Evolutionary conservation across 2,797 vertebrate genomes (phyloP).

Genomic region (Graptemys geographica): DNA sequence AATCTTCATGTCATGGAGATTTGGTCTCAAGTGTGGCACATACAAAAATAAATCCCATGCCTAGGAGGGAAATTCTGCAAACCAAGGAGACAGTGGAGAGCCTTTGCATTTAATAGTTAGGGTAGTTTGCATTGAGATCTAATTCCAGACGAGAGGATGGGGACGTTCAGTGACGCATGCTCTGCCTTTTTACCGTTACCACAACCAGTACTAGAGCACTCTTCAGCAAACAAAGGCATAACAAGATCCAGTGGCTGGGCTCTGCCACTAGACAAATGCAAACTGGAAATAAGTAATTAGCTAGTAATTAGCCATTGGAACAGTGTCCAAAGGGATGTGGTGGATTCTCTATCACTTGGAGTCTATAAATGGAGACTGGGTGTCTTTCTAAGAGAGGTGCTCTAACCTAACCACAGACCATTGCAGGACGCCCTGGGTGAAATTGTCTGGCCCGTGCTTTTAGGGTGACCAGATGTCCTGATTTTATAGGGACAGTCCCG

Average conservation of each 20-base stretch:
- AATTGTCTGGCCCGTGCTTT: accelerated
- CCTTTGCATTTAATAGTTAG: neutral
- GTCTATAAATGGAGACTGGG: accelerated
- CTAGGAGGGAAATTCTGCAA: neutral
- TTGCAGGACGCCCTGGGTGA: neutral
- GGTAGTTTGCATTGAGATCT: neutral
- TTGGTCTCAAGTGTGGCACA: accelerated
- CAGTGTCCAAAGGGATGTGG: neutral
- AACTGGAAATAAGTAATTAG: neutral
- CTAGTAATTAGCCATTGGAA: neutral
- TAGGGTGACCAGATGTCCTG: no score
- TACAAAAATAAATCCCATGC: accelerated
- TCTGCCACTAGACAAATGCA: neutral
- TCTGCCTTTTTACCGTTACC: accelerated
- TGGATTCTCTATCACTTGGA: neutral
- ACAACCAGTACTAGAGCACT: accelerated
- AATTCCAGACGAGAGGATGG: neutral
- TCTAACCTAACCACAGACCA: accelerated
- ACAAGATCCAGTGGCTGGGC: neutral
- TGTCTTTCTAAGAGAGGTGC: no score
- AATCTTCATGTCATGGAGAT: no score
- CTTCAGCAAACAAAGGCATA: neutral
- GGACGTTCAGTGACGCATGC: neutral
- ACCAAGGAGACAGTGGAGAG: neutral
- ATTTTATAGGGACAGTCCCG: no score